Evolutionary conservation across 2,888 invertebrate genomes (phyloP).

Genomic region (Drosophila merina): DNA sequence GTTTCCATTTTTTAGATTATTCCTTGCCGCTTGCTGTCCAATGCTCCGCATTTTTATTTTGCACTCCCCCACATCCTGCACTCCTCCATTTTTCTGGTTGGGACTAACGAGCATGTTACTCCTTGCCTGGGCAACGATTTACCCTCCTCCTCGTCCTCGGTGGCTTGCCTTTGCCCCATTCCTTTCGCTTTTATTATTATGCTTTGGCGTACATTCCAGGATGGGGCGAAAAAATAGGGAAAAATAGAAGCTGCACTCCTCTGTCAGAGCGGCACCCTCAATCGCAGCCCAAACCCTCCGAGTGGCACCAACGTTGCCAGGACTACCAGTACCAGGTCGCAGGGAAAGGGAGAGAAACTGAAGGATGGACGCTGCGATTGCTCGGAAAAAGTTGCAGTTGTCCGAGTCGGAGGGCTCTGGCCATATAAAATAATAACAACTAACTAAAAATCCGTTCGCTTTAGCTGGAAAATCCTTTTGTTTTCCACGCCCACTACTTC

Average conservation of each 20-base stretch:
- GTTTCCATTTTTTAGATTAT: constrained; percentile 79
- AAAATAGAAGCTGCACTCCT: constrained; percentile 62
- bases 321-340: constrained; percentile 44
- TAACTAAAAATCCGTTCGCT: constrained; percentile 79
- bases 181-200: constrained; percentile 80
- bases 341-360: constrained; percentile 12
- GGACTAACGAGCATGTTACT: constrained; percentile 79
- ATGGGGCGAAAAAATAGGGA: constrained; percentile 30
- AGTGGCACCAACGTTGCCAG: constrained; percentile 53
- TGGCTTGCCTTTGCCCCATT: constrained; percentile 14
- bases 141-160: constrained; percentile 11
- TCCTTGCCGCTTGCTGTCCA: constrained; percentile 69
- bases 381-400: constrained; percentile 74
- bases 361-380: constrained; percentile 45
- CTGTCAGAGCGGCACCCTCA: constrained; percentile 5
- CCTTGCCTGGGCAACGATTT: constrained; percentile 59
- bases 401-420: constrained; percentile 51
- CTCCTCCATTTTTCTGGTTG: constrained; percentile 43
- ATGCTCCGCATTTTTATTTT: constrained; percentile 45
- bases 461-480: constrained; percentile 80
- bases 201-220: constrained; percentile 76
- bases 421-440: constrained; percentile 78
- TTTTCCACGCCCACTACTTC: constrained; percentile 48
- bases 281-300: not conserved
- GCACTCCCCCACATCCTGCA: constrained; percentile 18